phyloP scores from a whole-genome alignment of 1,140 invertebrate genomes.

The Ceratina calcarata region DNA sequence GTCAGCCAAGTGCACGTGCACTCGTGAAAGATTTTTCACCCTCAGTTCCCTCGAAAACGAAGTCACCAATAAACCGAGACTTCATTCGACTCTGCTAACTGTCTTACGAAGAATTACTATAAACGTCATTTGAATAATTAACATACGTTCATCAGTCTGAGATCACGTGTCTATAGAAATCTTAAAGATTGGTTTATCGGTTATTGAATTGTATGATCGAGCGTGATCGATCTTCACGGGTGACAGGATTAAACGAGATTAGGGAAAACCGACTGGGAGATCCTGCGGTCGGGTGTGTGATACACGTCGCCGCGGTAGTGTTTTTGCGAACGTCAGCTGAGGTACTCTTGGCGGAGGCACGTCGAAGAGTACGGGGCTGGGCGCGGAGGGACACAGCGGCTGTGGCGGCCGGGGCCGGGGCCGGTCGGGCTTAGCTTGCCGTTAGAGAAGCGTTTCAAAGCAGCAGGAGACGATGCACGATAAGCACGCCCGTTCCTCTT shows the following conservation, averaged over 20 bases:
- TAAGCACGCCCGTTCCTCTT: slow-evolving; percentile 78
- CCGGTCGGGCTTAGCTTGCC: slow-evolving; percentile 47
- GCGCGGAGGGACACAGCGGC: slow-evolving; percentile 44
- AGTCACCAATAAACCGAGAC: too few species aligned
- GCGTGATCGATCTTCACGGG: not conserved
- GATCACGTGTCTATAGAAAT: too few species aligned
- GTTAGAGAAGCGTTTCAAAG: slow-evolving; percentile 56
- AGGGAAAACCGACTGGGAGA: slow-evolving; percentile 10
- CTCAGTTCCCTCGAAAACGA: too few species aligned
- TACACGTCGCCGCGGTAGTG: slow-evolving; percentile 61
- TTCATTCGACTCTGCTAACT: too few species aligned
- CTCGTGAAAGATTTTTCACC: too few species aligned
- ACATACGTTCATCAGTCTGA: too few species aligned
- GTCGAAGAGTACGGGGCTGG: slow-evolving; percentile 48
- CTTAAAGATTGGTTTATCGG: not conserved
- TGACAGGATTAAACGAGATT: not conserved
- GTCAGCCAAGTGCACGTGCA: too few species aligned
- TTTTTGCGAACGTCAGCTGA: slow-evolving; percentile 74
- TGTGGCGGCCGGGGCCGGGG: too few species aligned
- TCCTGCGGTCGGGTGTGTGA: slow-evolving; percentile 14
- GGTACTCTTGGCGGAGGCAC: slow-evolving; percentile 43
- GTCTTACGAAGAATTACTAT: too few species aligned
- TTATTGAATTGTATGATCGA: not conserved
- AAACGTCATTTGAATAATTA: too few species aligned
- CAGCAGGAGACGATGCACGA: slow-evolving; percentile 79